These are phyloP conservation scores for Synanthedon myopaeformis DNA, from an alignment of 2,888 invertebrate species.

Conservation along the genomic window DNA sequence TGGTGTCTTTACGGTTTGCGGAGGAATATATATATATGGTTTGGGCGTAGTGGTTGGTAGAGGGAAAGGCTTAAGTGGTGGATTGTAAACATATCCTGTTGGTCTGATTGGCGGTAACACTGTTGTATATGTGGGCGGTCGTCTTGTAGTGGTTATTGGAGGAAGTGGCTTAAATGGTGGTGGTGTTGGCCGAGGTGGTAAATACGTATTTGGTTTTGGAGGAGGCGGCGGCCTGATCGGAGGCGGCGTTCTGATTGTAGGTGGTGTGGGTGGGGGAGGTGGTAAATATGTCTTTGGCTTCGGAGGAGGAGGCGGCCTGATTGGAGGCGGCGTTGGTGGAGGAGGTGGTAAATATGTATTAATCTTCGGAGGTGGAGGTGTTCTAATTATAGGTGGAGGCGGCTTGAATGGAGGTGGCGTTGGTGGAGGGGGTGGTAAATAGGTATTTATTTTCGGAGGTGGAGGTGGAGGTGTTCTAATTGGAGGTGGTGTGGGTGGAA, in stretches of 20 bases:
- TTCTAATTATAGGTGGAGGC: slow-evolving; percentile 6
- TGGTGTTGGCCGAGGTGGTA: slow-evolving; percentile 1
- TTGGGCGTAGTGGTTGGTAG: slow-evolving; percentile 1
- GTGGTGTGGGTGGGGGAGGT: not conserved
- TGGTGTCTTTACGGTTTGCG: slow-evolving; percentile 3
- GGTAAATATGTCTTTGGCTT: not conserved
- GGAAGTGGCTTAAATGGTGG: slow-evolving; percentile 1
- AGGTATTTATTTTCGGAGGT: not conserved
- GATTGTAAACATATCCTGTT: not conserved
- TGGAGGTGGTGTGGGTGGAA: not conserved
- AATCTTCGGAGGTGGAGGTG: slow-evolving; percentile 2
- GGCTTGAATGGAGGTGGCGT: not conserved
- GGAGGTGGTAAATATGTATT: not conserved
- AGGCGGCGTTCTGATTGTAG: not conserved
- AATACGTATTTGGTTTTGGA: not conserved
- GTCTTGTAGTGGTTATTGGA: not conserved
- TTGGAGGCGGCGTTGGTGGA: not conserved
- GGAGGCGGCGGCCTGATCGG: not conserved
- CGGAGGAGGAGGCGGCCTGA: not conserved
- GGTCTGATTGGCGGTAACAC: not conserved
- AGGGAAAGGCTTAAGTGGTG: not conserved
- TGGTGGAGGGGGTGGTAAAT: not conserved
- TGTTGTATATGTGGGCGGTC: too few relatives aligned
- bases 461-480: not conserved
- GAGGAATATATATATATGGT: slow-evolving; percentile 2